Conservation (phyloP, 2,113 vertebrate genomes). For the Macquaria australasica region DNA sequence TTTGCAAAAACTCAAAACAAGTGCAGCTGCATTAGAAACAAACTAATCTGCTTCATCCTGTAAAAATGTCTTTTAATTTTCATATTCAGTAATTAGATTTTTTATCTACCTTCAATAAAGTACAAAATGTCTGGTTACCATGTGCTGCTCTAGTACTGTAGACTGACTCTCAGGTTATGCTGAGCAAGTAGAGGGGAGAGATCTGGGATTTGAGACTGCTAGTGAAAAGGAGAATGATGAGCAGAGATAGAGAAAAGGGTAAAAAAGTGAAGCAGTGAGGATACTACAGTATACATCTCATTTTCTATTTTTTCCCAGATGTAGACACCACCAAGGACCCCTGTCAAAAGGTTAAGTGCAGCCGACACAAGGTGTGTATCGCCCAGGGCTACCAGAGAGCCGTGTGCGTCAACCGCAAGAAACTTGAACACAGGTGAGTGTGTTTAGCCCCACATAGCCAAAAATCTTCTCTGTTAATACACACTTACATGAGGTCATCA, state of each 20-base stretch:
- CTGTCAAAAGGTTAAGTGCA: slow-evolving; percentile 99
- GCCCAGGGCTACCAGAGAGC: slow-evolving; percentile 96
- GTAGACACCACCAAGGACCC: slow-evolving; percentile 98
- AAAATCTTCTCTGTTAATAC: not conserved
- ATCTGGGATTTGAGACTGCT: slow-evolving; percentile 26
- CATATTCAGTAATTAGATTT: not conserved
- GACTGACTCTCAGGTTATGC: slow-evolving; percentile 23
- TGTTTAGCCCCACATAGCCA: slow-evolving; percentile 19
- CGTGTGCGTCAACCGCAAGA: slow-evolving; percentile 97
- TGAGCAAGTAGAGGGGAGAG: slow-evolving; percentile 17
- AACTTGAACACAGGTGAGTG: slow-evolving; percentile 94
- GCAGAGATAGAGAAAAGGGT: not conserved
- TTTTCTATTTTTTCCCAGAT: slow-evolving; percentile 78
- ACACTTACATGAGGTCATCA: slow-evolving; percentile 36
- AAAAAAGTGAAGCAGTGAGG: slow-evolving; percentile 20
- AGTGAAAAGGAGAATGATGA: not conserved
- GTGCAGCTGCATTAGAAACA: not conserved
- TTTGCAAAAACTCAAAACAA: not conserved
- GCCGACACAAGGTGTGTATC: slow-evolving; percentile 96
- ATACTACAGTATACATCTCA: slow-evolving; percentile 15
- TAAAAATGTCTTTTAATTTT: slow-evolving; percentile 6
- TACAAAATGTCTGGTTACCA: not conserved
- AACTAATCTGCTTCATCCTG: not conserved
- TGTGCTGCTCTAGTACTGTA: not conserved
- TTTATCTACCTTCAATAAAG: not conserved